Evolutionary conservation across 2,888 invertebrate species (phyloP), one percentile per base, ranked within the genome.

Genomic region (Acanthacorydalis orientalis): DNA sequence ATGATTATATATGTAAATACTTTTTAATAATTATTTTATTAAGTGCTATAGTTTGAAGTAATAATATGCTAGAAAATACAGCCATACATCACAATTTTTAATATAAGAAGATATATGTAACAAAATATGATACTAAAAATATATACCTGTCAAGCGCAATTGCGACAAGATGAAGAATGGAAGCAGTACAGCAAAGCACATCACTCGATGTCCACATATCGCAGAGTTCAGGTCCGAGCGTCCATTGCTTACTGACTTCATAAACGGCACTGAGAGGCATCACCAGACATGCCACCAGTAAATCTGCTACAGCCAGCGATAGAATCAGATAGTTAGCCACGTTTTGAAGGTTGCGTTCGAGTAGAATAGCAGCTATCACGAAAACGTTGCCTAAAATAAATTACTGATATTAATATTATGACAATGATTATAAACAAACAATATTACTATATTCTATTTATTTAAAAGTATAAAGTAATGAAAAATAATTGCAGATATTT

Each of bases 121-220:
- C 23, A 31, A 31, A n/a, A 43, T 31, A 43, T 31, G 11, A 31
- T 41, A 6, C 43, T 11, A 37, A 7, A 43, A 16, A 31, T n/a
- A n/a, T n/a, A n/a, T 60, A 84, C 85, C 86, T 80, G 70, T 86
- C 86, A 50, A 83, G 71, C 51, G 85, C 85, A 55, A 86, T 85
- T 53, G 84, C 84, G 49, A 86, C 84, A 46, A 86, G 74, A 67
- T 86, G 85, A 49, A 85, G 69, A 56, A 85, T 85, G 47, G 83
- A 83, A 39, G 85, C 84, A 31, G 84, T 84, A 67, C 92, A 92
- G 66, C 91, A 90, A 12, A 92, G 74, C 15, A 93, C 91, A 64
- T 93, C 92, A 50, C 85, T 84, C 34, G 86, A 86, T 32, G 90
- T 89, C 90, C 90, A 92, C 79, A 92, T 85, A 67, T 93, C 91